A percentile compares a stretch with the other conserved stretches of the same genome.
Evolutionary conservation across 2,888 invertebrate genomes (phyloP).

Genomic region (Xylocampa areola): DNA sequence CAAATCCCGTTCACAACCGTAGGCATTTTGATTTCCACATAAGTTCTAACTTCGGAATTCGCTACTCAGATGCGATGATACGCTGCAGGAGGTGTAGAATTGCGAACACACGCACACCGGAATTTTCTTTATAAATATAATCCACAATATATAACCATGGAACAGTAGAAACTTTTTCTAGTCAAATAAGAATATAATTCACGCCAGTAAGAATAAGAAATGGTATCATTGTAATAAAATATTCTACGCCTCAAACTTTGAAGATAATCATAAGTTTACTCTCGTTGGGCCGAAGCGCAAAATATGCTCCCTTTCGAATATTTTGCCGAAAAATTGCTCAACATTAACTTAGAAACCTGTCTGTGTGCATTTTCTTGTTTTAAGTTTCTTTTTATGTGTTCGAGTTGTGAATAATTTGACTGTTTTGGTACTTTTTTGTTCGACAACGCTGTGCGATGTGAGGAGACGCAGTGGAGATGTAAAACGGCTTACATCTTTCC

Average conservation of each 20-base stretch:
- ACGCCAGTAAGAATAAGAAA: slow-evolving; percentile 16
- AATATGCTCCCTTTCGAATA: slow-evolving; percentile 18
- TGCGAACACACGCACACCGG: too few species aligned
- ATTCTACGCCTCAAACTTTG: slow-evolving; percentile 27
- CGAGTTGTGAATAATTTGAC: slow-evolving; percentile 6
- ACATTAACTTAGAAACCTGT: slow-evolving; percentile 15
- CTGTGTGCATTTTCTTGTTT: slow-evolving; percentile 22
- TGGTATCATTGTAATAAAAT: slow-evolving; percentile 22
- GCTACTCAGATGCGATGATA: too few species aligned
- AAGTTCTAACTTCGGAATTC: too few species aligned
- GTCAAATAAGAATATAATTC: slow-evolving; percentile 10
- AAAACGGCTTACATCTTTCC: too few species aligned
- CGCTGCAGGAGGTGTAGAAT: too few species aligned
- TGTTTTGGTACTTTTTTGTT: neutral
- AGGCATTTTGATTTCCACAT: too few species aligned
- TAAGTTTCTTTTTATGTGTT: slow-evolving; percentile 8
- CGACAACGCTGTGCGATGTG: too few species aligned
- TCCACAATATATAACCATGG: too few species aligned
- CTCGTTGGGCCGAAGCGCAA: slow-evolving; percentile 27
- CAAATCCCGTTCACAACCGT: too few species aligned
- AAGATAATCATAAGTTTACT: slow-evolving; percentile 45
- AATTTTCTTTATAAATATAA: too few species aligned
- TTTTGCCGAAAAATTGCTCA: slow-evolving; percentile 26
- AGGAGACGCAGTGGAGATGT: too few species aligned
- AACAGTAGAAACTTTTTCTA: neutral